Evolutionary conservation across 2,113 vertebrate species (phyloP), one percentile per base, ranked within the genome.

Genomic region (Nothoprocta perdicaria): DNA sequence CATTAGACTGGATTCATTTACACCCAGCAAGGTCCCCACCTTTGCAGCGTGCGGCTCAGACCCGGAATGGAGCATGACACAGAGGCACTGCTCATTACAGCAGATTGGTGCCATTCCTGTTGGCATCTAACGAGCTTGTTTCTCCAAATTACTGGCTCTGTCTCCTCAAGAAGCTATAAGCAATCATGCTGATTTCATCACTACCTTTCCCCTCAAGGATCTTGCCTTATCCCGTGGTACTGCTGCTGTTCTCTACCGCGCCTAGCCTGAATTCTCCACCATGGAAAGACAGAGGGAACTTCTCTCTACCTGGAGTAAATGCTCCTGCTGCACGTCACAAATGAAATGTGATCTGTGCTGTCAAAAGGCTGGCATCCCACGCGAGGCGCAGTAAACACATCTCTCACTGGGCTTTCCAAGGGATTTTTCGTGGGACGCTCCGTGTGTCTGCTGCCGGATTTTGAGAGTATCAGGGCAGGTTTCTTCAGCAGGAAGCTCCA

Each of bases 151-250:
- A 43, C 61, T 58, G 16, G 24, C 43, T 87, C 31, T 5, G 12
- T 69, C n/a, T 79, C 26, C 50, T 71, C 38, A 55, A 53, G 81
- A 74, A 82, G 31, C 40, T 52, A 63, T 57, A 52, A 83, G 60
- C 79, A 93, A 83, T 94, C 85, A 84, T 45, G 35, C 52, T 46
- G 48, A 78, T 93, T 91, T 89, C 79, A 61, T 95, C 89, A 94
- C 33, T 16, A 8, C 33, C 88, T 86, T 87, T 85, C 17, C 84
- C 57, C 86, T 85, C 9, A 1, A 93, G 87, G 57, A 72, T 75
- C 57, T 87, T 85, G 16, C 43, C 13, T 71, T 4, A 9, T 71
- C 31, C 26, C 41, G 79, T 61, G 23, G 24, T 83, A 40, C 60
- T 0, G 1, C 45, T 43, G 8, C 69, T 77, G 8, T 33, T 58